phyloP scores from a whole-genome alignment of 2,113 vertebrate species.

The Nibea albiflora region DNA sequence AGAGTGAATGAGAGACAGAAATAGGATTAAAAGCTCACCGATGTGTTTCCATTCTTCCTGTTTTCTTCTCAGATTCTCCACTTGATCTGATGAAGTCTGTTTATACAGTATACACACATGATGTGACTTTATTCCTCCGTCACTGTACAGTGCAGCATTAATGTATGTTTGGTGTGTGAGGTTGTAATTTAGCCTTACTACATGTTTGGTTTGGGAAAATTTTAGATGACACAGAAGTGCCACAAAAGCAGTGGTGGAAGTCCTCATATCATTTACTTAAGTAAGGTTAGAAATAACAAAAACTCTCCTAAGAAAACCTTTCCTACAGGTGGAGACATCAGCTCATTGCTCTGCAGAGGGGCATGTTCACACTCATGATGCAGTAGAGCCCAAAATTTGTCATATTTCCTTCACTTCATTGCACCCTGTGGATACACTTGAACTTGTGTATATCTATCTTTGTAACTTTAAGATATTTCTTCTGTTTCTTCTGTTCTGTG shows the following conservation, averaged over 20 bases:
- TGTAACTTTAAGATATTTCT: neutral
- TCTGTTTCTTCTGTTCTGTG: neutral
- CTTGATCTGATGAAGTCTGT: neutral
- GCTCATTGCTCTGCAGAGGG: neutral
- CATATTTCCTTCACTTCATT: neutral
- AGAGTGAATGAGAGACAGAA: constrained; percentile 32
- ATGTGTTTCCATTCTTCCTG: constrained; percentile 16
- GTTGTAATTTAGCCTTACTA: neutral
- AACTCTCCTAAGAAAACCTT: neutral
- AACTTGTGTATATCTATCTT: neutral
- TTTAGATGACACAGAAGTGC: neutral
- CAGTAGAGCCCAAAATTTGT: neutral
- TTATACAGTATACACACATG: neutral
- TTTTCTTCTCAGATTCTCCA: neutral
- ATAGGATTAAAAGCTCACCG: constrained; percentile 23
- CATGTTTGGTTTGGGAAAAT: neutral
- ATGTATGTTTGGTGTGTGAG: neutral
- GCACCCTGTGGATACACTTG: neutral
- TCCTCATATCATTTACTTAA: no score
- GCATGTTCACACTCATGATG: no score
- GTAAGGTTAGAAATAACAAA: no score
- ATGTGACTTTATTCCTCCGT: neutral
- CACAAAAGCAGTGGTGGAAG: neutral
- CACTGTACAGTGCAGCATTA: neutral
- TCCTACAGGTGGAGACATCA: neutral